Conservation (phyloP, 2,888 invertebrate genomes). For the Noctua fimbriata region DNA sequence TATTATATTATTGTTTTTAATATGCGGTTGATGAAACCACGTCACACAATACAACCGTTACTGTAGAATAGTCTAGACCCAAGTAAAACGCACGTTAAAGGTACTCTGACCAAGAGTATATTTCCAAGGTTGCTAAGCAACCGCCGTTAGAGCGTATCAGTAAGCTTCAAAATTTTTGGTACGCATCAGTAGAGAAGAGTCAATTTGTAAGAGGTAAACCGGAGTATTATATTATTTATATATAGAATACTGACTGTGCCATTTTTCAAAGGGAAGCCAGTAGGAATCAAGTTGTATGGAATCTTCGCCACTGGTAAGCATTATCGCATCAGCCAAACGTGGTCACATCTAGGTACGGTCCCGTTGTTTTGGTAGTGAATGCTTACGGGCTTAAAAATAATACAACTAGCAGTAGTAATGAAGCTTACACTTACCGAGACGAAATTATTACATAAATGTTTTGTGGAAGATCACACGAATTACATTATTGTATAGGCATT, state of each 20-base stretch:
- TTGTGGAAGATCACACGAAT: constrained; percentile 3
- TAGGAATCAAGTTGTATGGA: too few species aligned
- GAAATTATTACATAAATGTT: constrained; percentile 14
- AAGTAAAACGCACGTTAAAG: too few species aligned
- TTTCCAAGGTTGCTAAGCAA: too few species aligned
- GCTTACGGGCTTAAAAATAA: not conserved
- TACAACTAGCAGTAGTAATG: not conserved
- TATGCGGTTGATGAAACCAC: not conserved
- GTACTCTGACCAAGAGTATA: too few species aligned
- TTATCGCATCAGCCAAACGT: not conserved
- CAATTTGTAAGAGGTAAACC: too few species aligned
- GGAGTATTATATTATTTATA: too few species aligned
- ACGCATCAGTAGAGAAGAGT: too few species aligned
- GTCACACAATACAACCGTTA: constrained; percentile 17
- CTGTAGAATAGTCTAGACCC: too few species aligned
- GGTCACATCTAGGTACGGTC: not conserved
- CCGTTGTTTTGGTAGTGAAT: not conserved
- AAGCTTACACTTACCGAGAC: not conserved
- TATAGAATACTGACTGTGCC: too few species aligned
- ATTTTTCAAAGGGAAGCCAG: too few species aligned
- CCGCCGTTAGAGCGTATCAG: not conserved
- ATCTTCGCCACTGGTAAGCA: too few species aligned
- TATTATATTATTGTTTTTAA: constrained; percentile 46
- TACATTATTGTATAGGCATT: not conserved
- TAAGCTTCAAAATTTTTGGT: not conserved